Evolutionary conservation across 2,797 vertebrate species (phyloP), one percentile per base, ranked within the genome.

Genomic region (Eulemur rubriventer): DNA sequence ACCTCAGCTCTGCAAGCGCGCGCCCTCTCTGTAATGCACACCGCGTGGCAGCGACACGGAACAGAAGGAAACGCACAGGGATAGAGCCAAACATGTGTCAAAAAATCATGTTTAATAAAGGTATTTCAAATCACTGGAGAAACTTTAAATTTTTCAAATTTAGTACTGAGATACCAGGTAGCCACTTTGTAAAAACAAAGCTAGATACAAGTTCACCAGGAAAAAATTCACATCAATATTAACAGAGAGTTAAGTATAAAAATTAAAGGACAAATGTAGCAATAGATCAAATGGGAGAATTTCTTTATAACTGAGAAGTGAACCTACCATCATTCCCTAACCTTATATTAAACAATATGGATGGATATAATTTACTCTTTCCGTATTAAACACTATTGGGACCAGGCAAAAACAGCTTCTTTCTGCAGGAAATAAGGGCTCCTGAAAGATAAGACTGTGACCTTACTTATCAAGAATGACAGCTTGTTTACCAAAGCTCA

Each of bases 21-120:
- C 41, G 41, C 41, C 41, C 5, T 43, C 43, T 43, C 43, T 43
- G 43, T 9, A 43, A 43, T 43, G 43, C 43, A 41, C 41, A 6
- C 41, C 41, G 2, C 0, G 0, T n/a, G n/a, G 55, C 16, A 52
- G 46, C n/a, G 10, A 79, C 1, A 28, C 28, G 3, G 12, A 35
- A 43, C 12, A 52, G 63, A 55, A 67, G 22, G 4, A 50, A 50
- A 61, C 24, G 7, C 46, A 28, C 41, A 52, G 43, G 35, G 67
- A 85, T 4, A 67, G 22, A 81, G 10, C 6, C 26, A 73, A 65
- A n/a, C 22, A 16, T 16, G 79, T 4, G 16, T 18, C 8, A 1
- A 61, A 59, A 38, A 41, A 10, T 7, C 28, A 0, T 75, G 28
- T 38, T 41, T 7, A 33, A 55, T 46, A 43, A 65, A 73, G 11